Evolutionary conservation across 2,113 vertebrate species (phyloP).

Genomic region (Myodes glareolus): DNA sequence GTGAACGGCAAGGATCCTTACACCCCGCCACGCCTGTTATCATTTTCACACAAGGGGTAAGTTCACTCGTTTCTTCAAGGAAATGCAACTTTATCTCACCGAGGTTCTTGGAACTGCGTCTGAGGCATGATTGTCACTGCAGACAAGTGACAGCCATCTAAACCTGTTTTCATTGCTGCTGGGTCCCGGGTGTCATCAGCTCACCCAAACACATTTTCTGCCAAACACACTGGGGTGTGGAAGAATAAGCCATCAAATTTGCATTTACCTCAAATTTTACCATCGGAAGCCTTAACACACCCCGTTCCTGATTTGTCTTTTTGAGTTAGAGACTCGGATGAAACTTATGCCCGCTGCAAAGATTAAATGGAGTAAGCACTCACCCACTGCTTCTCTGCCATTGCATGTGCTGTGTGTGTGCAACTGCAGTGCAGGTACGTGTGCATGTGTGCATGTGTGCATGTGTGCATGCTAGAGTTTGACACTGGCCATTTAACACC

Average conservation of each 20-base stretch:
- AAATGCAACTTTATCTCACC: neutral
- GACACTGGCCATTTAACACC: neutral
- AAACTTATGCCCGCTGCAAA: neutral
- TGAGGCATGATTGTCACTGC: too few relatives aligned
- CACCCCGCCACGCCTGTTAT: rapidly evolving
- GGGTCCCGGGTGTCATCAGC: neutral
- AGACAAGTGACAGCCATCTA: neutral
- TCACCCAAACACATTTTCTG: neutral
- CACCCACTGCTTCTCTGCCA: neutral
- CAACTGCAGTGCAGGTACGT: too few relatives aligned
- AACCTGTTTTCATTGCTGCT: neutral
- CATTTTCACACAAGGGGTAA: neutral
- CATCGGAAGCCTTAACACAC: neutral
- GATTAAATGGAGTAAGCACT: neutral
- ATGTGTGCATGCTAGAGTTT: neutral
- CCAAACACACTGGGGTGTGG: neutral
- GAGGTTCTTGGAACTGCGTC: neutral
- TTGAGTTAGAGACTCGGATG: neutral
- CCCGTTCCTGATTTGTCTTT: neutral
- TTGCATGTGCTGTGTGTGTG: neutral
- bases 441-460: too few relatives aligned
- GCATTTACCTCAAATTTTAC: neutral
- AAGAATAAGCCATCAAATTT: neutral
- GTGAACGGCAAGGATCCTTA: neutral
- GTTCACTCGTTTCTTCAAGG: neutral